Evolutionary conservation across 1,140 invertebrate species (phyloP).

Genomic region (Drosophila yakuba): DNA sequence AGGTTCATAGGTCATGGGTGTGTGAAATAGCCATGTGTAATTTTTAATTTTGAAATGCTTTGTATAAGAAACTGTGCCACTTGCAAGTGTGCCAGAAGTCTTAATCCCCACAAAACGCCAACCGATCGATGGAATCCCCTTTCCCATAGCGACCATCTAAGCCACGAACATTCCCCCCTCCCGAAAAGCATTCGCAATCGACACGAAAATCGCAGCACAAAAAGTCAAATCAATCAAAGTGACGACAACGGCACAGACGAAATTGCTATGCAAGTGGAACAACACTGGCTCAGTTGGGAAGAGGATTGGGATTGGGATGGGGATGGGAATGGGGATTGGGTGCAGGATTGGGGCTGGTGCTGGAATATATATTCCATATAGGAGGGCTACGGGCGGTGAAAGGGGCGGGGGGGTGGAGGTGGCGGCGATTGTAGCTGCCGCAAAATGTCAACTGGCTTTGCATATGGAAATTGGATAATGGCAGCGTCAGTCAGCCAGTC

Average conservation of each 20-base stretch:
- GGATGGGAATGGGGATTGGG: not conserved
- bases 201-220: constrained; percentile 70
- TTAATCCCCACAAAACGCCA: constrained; percentile 7
- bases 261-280: constrained; percentile 67
- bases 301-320: not conserved
- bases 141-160: not conserved
- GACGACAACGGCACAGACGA: constrained; percentile 67
- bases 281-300: constrained; percentile 19
- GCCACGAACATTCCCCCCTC: not conserved
- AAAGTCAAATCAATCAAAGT: constrained; percentile 79
- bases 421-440: constrained; percentile 53
- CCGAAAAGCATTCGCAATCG: constrained; percentile 43
- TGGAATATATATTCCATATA: not conserved
- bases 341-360: not conserved
- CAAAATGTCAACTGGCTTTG: constrained; percentile 79
- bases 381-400: not conserved
- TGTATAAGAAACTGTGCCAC: not conserved
- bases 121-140: constrained; percentile 11
- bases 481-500: constrained; percentile 52
- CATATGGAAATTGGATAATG: constrained; percentile 82
- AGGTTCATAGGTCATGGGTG: too few relatives aligned
- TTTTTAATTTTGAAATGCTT: not conserved
- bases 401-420: not conserved
- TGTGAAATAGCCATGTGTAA: too few relatives aligned
- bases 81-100: constrained; percentile 4